Evolutionary conservation across 35 echinoderm and acorn worm species (phyloP), one percentile per base, ranked within the genome.

Genomic region (Eucidaris tribuloides): DNA sequence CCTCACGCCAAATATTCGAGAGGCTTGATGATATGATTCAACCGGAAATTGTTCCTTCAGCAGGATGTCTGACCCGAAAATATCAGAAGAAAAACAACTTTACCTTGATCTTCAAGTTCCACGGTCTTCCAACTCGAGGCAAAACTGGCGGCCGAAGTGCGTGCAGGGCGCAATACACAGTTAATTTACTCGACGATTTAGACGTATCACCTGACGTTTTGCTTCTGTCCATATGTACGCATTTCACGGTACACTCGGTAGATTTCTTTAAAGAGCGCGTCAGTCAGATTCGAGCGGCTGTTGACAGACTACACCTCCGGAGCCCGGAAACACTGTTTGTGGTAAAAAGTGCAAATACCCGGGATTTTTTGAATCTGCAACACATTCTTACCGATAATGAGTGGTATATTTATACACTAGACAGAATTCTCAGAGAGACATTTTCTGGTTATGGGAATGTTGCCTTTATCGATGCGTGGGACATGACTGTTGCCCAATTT

Each of bases 101-200:
- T 2, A 61, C 54, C 9, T 58, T 87, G 5, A 28, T 79, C 19
- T 79, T 41, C 29, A 76, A 87, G 30, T 87, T 79, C 25, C 84
- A 87, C 38, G 84, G 84, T 4, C 72, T 87, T 5, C 84, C 84
- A 3, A 80, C n/a, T 5, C 9, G 3, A 9, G 68, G 68, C 5
- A 1, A 1, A 3, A 3, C 1, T 17, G 68, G 68, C 11, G 33
- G 41, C 2, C 68, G 22, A 40, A 41, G 14, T 36, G 20, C 11
- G 13, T 74, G 68, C 9, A 17, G 19, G 1, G 44, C 1, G 17
- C 68, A 44, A 44, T 42, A 40, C 34, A 40, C 37, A 38, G 33
- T 9, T 17, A 41, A 74, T 44, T 33, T 74, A 6, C 68, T 74
- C 1, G 68, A 74, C 41, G 35, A 74, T 36, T 13, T 74, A 22